Evolutionary conservation across 2,113 vertebrate genomes (phyloP).

Genomic region (Proteles cristata): DNA sequence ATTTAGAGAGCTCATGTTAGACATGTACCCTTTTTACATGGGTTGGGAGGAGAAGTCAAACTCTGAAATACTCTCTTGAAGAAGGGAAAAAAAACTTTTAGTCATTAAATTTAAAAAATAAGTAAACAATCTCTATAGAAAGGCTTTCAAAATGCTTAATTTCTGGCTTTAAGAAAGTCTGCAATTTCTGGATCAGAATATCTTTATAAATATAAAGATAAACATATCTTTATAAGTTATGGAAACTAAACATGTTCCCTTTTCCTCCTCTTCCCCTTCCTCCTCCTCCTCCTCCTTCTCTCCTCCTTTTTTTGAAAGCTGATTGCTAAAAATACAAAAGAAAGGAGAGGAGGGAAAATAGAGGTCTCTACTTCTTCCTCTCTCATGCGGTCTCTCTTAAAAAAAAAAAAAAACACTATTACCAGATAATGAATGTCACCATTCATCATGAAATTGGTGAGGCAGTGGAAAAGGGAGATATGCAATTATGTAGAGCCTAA

Average conservation of each 20-base stretch:
- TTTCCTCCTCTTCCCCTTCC: neutral
- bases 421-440: neutral
- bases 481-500: neutral
- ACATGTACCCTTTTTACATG: neutral
- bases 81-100: neutral
- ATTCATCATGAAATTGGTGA: neutral
- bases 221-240: neutral
- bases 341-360: neutral
- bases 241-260: neutral
- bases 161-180: neutral
- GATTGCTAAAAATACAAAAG: neutral
- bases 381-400: neutral
- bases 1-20: neutral
- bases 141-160: constrained; percentile 10
- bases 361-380: neutral
- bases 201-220: neutral
- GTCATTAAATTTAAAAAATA: neutral
- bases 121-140: neutral
- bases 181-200: neutral
- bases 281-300: neutral
- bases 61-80: neutral
- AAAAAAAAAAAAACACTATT: neutral
- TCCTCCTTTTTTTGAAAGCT: neutral
- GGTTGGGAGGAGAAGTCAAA: too few species aligned
- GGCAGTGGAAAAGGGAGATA: neutral